A percentile compares a stretch with the other conserved stretches of the same genome.
Conservation (phyloP, 2,797 vertebrate species). For the Oreortyx pictus region DNA sequence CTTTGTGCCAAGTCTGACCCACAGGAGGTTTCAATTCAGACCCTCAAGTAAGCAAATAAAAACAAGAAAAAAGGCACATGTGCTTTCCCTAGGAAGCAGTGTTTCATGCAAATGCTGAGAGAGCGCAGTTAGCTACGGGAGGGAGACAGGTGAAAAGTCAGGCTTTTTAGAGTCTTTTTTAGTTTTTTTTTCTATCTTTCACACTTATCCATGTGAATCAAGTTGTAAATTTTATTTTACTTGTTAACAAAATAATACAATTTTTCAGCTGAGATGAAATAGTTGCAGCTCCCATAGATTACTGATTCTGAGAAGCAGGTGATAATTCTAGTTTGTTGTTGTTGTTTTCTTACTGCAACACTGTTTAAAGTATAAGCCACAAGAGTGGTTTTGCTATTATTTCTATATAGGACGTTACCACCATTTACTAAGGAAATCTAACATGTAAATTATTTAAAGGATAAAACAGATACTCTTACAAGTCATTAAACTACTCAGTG, state of each 20-base stretch:
- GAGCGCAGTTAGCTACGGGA: background rate
- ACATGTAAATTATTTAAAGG: slow-evolving; percentile 42
- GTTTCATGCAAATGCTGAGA: background rate
- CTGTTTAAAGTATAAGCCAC: background rate
- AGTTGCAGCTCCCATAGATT: slow-evolving; percentile 54
- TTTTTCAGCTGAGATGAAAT: slow-evolving; percentile 31
- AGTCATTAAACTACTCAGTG: slow-evolving; percentile 38
- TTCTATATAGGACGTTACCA: background rate
- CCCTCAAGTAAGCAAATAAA: background rate
- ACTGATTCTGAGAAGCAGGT: slow-evolving; percentile 36
- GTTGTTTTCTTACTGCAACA: slow-evolving; percentile 18
- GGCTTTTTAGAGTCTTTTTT: background rate
- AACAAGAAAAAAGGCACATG: background rate
- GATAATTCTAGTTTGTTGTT: slow-evolving; percentile 4
- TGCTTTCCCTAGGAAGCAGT: background rate
- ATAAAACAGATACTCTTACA: slow-evolving; percentile 39
- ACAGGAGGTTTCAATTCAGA: background rate
- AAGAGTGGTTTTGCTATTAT: background rate
- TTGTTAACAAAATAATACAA: slow-evolving; percentile 44
- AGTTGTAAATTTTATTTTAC: slow-evolving; percentile 28
- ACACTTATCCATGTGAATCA: slow-evolving; percentile 14
- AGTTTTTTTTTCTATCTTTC: background rate
- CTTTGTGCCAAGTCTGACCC: background rate
- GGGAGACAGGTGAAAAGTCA: background rate
- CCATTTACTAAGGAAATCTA: background rate